Base-by-base conservation (phyloP, 2,797 vertebrate genomes). In the Brachyrhaphis roseni region DNA sequence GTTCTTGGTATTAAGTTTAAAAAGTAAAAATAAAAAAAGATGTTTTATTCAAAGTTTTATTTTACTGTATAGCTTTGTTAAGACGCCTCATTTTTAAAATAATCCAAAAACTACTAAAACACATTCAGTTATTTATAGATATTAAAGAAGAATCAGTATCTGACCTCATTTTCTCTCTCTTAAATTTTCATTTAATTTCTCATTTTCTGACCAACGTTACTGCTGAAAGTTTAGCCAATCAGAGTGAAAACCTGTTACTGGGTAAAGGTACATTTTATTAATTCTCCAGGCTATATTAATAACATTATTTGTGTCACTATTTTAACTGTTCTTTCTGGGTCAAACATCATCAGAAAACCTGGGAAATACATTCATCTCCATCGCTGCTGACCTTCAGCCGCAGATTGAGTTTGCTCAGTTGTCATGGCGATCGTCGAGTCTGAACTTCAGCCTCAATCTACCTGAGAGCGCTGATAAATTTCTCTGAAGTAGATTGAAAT, bases 341-440 rank as follows among this genome's bases (percentile, higher is more conserved):
- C 15, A 16, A 8, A 72, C 28, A 59, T 31, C 0, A 41, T 43
- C n/a, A 62, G 10, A 46, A 68, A 31, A 3, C 70, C 12, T n/a
- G 55, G 12, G 41, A n/a, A 73, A 53, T 13, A 6, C 34, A 15
- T 34, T 46, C 10, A 2, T 39, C 51, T 16, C 16, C 23, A 43
- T 57, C 36, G 34, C 36, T 39, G n/a, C 31, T 55, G 71, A 62
- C 77, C 77, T 62, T 81, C 1, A 10, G n/a, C 0, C 2, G 39
- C 26, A 46, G 46, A 84, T 28, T 28, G 73, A 49, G 39, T 74
- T 79, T 74, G 23, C 74, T 71, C 39, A 1, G 74, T 85, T 59
- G 81, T 78, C 78, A 83, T 80, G 47, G 78, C 78, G 47, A 80
- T 73, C 4, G 0, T 23, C 64, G 11, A 43, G 20, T 4, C 74